Conservation (phyloP, 2,888 invertebrate genomes). For the Metacarcinus magister region DNA sequence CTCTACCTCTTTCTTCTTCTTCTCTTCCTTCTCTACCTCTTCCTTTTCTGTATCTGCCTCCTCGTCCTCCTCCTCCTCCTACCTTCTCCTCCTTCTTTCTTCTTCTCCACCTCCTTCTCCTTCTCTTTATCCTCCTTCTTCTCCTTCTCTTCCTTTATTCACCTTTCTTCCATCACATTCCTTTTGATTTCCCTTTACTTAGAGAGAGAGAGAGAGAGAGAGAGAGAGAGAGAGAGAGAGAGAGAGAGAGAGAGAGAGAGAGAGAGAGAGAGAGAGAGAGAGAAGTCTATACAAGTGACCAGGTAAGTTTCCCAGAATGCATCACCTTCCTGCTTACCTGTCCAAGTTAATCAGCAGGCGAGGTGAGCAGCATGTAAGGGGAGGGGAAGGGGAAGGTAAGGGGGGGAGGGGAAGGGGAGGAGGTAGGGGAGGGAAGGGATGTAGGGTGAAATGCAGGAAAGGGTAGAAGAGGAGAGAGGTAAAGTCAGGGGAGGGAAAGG, state of each 20-base stretch:
- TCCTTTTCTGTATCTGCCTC: not conserved
- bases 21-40: too few species aligned
- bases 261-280: too few species aligned
- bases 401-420: not conserved
- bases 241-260: conserved; percentile 43
- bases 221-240: conserved; percentile 22
- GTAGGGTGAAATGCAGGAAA: not conserved
- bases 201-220: too few species aligned
- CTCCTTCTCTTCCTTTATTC: not conserved
- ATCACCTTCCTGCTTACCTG: conserved; percentile 6
- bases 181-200: too few species aligned
- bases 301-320: too few species aligned
- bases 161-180: too few species aligned
- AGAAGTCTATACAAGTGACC: too few species aligned
- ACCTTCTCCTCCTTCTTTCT: not conserved
- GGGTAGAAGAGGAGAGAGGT: not conserved
- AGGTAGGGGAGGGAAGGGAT: not conserved
- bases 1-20: not conserved
- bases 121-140: too few species aligned
- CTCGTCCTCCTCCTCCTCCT: not conserved
- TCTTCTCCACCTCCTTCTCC: not conserved
- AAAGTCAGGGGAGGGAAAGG: not conserved
- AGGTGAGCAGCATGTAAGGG: not conserved
- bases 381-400: not conserved
- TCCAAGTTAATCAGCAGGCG: not conserved